These are phyloP conservation scores for Mimumesa dahlbomi DNA, from an alignment of 2,888 invertebrate genomes.

Conservation along the genomic window DNA sequence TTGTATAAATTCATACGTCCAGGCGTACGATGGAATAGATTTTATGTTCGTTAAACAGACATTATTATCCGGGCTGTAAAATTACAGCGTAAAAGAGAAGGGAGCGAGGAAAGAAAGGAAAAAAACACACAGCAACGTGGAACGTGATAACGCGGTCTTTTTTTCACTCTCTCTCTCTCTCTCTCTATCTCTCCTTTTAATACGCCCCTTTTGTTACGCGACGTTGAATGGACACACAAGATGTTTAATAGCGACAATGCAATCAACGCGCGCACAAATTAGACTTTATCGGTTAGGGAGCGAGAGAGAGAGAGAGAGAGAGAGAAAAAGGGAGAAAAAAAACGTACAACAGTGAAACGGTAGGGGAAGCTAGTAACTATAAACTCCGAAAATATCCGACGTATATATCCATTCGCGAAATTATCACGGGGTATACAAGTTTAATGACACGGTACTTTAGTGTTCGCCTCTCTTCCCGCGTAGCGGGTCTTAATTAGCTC, in stretches of 20 bases:
- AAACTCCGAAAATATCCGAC: background rate
- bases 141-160: too few relatives aligned
- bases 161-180: too few relatives aligned
- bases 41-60: constrained; percentile 10
- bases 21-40: constrained; percentile 24
- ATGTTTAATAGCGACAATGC: too few relatives aligned
- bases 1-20: constrained; percentile 30
- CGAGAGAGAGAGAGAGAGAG: background rate
- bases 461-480: constrained; percentile 10
- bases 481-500: constrained; percentile 34
- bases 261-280: too few relatives aligned
- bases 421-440: background rate
- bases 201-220: background rate
- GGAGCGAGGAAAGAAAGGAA: too few relatives aligned
- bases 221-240: background rate
- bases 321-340: background rate
- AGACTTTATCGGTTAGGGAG: background rate
- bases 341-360: too few relatives aligned
- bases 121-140: too few relatives aligned
- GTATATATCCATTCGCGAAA: background rate
- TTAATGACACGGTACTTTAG: background rate
- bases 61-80: background rate
- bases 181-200: too few relatives aligned
- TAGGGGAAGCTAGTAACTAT: background rate
- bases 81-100: background rate